Percentiles rank a stretch among this genome's conserved stretches.
Evolutionary conservation across 2,888 invertebrate genomes (phyloP).

Genomic region (Aporophyla nigra): DNA sequence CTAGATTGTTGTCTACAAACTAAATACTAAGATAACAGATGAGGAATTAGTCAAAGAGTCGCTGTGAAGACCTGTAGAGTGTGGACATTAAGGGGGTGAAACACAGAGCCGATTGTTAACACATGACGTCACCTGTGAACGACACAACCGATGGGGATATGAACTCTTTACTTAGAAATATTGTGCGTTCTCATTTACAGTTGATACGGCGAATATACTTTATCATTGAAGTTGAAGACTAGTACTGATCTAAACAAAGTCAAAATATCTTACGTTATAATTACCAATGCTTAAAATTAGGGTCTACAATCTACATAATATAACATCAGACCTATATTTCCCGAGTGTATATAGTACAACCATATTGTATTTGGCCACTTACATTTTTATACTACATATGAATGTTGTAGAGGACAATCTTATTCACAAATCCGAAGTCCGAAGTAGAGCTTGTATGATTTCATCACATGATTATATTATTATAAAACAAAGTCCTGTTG

Average conservation of each 20-base stretch:
- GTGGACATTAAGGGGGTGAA: constrained; percentile 55
- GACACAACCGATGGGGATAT: constrained; percentile 51
- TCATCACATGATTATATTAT: too few relatives aligned
- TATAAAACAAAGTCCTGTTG: too few relatives aligned
- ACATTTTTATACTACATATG: background rate
- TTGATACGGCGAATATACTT: background rate
- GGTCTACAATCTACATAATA: background rate
- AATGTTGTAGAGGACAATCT: background rate
- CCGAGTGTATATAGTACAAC: too few relatives aligned
- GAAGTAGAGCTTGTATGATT: too few relatives aligned
- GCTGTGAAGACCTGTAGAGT: constrained; percentile 63
- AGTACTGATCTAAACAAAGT: background rate
- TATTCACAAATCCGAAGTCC: background rate
- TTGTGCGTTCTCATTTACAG: constrained; percentile 5
- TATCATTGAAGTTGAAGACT: too few relatives aligned
- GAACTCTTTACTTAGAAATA: constrained; percentile 62
- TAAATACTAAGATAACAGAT: constrained; percentile 59
- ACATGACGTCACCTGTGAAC: constrained; percentile 57
- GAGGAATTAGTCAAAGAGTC: constrained; percentile 62
- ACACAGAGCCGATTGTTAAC: constrained; percentile 63
- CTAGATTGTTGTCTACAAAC: constrained; percentile 55
- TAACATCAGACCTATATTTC: background rate
- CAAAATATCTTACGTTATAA: background rate
- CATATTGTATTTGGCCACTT: background rate
- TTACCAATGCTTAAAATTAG: background rate